Evolutionary conservation across 2,113 vertebrate species (phyloP).

Genomic region (Saguinus imperator): DNA sequence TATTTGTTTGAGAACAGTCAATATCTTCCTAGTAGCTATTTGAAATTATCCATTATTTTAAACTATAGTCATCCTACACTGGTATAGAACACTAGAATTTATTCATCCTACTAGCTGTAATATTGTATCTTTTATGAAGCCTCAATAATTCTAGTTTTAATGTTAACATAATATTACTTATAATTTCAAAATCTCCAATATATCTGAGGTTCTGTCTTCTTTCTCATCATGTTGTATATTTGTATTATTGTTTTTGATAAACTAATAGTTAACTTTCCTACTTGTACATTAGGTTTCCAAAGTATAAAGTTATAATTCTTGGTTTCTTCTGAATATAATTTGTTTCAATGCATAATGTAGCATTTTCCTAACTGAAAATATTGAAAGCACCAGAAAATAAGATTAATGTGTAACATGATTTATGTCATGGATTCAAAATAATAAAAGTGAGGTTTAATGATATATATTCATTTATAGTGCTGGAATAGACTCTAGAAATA

Average conservation of each 20-base stretch:
- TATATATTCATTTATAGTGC: not conserved
- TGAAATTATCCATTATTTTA: not conserved
- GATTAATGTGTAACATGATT: not conserved
- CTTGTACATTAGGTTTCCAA: not conserved
- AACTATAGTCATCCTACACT: not conserved
- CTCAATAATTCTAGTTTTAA: slow-evolving; percentile 12
- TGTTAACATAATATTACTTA: not conserved
- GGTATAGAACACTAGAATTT: not conserved
- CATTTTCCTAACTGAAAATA: not conserved
- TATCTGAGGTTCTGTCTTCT: not conserved
- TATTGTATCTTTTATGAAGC: not conserved
- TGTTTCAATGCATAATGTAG: not conserved
- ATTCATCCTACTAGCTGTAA: not conserved
- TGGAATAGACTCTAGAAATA: not conserved
- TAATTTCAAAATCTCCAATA: not conserved
- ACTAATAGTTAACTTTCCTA: not conserved
- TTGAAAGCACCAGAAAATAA: not conserved
- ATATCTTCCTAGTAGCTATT: not conserved
- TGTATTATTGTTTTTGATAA: not conserved
- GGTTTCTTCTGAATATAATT: not conserved
- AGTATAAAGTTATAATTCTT: not conserved
- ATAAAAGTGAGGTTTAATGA: not conserved
- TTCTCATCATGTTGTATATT: not conserved
- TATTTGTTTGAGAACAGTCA: not conserved
- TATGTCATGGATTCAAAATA: slow-evolving; percentile 20